Percentiles rank a stretch among this genome's conserved stretches.
Conservation (phyloP, 2,888 invertebrate species). For the Brachypalpus laphriformis region DNA sequence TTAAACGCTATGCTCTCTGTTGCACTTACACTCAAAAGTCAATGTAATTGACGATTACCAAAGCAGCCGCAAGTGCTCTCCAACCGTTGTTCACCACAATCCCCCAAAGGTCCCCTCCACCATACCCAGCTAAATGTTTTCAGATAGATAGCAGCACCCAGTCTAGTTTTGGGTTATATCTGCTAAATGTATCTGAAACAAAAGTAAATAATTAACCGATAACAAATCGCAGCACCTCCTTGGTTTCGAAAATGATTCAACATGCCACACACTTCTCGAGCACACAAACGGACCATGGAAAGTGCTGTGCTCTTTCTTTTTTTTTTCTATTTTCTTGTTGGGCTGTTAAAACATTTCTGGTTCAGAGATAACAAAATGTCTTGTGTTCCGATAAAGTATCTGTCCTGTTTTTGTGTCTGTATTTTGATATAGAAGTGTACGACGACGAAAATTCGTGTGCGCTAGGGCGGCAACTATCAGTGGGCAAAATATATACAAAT, state of each 20-base stretch:
- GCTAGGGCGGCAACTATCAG: neutral
- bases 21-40: slow-evolving; percentile 8
- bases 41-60: slow-evolving; percentile 34
- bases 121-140: slow-evolving; percentile 24
- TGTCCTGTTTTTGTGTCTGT: slow-evolving; percentile 11
- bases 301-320: slow-evolving; percentile 21
- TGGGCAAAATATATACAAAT: slow-evolving; percentile 14
- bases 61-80: slow-evolving; percentile 26
- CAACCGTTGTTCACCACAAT: neutral
- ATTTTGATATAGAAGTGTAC: slow-evolving; percentile 6
- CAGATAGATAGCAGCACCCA: slow-evolving; percentile 13
- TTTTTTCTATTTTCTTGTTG: too few relatives aligned
- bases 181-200: slow-evolving; percentile 59
- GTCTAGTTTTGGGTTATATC: slow-evolving; percentile 30
- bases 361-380: slow-evolving; percentile 49
- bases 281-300: neutral
- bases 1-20: neutral
- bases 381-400: slow-evolving; percentile 46
- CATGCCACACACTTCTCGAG: neutral
- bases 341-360: slow-evolving; percentile 49
- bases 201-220: slow-evolving; percentile 66
- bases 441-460: slow-evolving; percentile 15
- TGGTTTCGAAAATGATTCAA: slow-evolving; percentile 21
- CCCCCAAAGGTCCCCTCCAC: neutral
- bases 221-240: slow-evolving; percentile 56